Conservation (phyloP, 2,888 invertebrate genomes). For the Eupithecia exiguata region DNA sequence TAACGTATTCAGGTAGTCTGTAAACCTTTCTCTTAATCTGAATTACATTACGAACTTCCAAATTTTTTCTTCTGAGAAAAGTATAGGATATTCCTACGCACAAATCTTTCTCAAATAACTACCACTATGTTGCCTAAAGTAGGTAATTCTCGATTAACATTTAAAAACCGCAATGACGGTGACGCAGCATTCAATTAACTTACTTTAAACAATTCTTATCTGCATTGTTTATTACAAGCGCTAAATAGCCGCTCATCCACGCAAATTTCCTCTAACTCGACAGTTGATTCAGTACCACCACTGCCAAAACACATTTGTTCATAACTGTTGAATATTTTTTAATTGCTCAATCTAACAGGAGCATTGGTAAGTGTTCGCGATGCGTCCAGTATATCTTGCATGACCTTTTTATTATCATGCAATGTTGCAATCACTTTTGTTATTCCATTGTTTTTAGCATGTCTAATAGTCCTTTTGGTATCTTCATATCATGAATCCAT, state of each 20-base stretch:
- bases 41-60: background rate
- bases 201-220: slow-evolving; percentile 46
- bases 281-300: slow-evolving; percentile 42
- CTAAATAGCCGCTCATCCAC: slow-evolving; percentile 51
- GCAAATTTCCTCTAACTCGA: slow-evolving; percentile 55
- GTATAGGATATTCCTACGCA: background rate
- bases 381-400: slow-evolving; percentile 54
- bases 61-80: background rate
- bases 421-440: slow-evolving; percentile 44
- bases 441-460: slow-evolving; percentile 57
- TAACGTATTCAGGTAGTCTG: background rate
- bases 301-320: slow-evolving; percentile 36
- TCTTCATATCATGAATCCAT: slow-evolving; percentile 58
- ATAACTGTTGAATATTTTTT: slow-evolving; percentile 33
- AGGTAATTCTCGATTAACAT: background rate
- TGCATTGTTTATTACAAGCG: slow-evolving; percentile 50
- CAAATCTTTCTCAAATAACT: background rate
- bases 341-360: slow-evolving; percentile 47
- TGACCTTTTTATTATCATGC: slow-evolving; percentile 62
- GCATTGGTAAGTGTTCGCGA: slow-evolving; percentile 56
- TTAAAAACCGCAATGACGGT: slow-evolving; percentile 35
- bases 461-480: slow-evolving; percentile 55
- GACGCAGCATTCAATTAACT: slow-evolving; percentile 62
- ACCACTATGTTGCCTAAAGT: background rate
- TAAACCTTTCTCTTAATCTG: background rate